Conservation (phyloP, 1,140 invertebrate species). For the Ceratosolen solmsi region DNA sequence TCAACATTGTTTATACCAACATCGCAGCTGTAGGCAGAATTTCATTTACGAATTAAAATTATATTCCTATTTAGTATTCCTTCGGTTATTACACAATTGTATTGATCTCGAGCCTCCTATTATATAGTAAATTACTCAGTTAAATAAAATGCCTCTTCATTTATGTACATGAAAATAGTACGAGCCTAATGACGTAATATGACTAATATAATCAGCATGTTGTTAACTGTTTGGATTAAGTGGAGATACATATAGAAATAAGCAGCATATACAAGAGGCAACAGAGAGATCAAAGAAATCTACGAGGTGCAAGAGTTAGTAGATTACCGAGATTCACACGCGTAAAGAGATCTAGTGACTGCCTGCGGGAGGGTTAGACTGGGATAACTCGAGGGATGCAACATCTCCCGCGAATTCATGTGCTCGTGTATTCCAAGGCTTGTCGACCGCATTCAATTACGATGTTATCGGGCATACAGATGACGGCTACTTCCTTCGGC, state of each 20-base stretch:
- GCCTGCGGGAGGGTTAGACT: slow-evolving; percentile 43
- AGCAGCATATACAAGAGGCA: background rate
- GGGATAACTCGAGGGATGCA: background rate
- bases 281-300: background rate
- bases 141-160: too few relatives aligned
- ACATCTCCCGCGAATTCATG: slow-evolving; percentile 47
- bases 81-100: too few relatives aligned
- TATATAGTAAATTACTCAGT: too few relatives aligned
- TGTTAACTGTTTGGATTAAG: background rate
- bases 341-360: slow-evolving; percentile 43
- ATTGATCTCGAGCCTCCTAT: too few relatives aligned
- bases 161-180: too few relatives aligned
- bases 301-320: background rate
- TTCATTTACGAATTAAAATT: too few relatives aligned
- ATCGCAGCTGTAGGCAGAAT: too few relatives aligned
- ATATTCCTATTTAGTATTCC: too few relatives aligned
- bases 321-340: background rate
- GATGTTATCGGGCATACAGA: slow-evolving; percentile 77
- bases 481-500: slow-evolving; percentile 76
- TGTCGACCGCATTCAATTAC: slow-evolving; percentile 76
- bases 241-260: background rate
- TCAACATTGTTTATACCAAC: too few relatives aligned
- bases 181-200: background rate
- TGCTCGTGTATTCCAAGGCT: slow-evolving; percentile 70
- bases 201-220: background rate